Evolutionary conservation across 2,113 vertebrate species (phyloP).

Genomic region (Penelope pileata): DNA sequence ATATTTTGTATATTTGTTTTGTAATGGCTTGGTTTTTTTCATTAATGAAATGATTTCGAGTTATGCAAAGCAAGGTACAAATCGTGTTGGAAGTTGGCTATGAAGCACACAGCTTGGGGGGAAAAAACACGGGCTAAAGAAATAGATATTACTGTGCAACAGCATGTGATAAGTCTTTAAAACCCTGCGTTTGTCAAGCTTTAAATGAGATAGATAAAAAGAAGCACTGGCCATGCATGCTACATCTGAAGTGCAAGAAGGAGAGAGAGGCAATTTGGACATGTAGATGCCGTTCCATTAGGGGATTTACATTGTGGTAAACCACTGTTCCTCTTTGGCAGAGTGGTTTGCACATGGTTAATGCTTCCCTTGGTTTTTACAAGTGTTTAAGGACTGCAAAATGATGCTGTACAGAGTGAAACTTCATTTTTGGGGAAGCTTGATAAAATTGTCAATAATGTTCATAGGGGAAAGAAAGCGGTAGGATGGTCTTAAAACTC

Average conservation of each 20-base stretch:
- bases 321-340: background rate
- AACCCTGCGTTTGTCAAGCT: background rate
- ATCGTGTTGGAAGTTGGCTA: background rate
- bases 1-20: conserved; percentile 25
- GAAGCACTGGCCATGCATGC: background rate
- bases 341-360: background rate
- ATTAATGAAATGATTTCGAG: conserved; percentile 45
- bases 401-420: background rate
- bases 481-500: too few relatives aligned
- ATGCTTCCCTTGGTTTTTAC: accelerated
- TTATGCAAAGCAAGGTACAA: conserved; percentile 24
- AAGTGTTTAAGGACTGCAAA: background rate
- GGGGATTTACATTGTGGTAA: background rate
- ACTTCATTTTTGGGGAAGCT: background rate
- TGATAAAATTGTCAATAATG: too few relatives aligned
- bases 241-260: background rate
- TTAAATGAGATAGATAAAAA: background rate
- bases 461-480: too few relatives aligned
- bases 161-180: background rate
- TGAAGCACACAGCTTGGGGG: background rate
- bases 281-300: background rate
- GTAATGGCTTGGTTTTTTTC: background rate
- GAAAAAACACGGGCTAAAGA: accelerated
- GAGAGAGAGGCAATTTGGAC: background rate
- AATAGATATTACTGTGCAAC: background rate